phyloP scores from a whole-genome alignment of 2,113 vertebrate genomes.

The Oenanthe melanoleuca region DNA sequence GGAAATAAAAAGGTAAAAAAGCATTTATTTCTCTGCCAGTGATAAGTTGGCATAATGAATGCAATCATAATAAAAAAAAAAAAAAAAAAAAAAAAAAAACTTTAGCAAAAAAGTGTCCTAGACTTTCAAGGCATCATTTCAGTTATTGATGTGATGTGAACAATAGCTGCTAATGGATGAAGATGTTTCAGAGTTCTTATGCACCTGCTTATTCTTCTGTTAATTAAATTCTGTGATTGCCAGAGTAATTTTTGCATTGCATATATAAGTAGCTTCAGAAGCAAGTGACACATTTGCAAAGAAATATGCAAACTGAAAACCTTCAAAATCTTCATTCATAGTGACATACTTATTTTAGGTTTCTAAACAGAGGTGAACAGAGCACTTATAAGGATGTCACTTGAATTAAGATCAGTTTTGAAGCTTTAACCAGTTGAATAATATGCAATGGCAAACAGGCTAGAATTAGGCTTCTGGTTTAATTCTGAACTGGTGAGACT shows the following conservation, averaged over 20 bases:
- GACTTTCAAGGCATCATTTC: slow-evolving; percentile 48
- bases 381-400: background rate
- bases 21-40: slow-evolving; percentile 41
- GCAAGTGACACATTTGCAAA: background rate
- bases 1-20: slow-evolving; percentile 25
- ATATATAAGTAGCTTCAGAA: slow-evolving; percentile 9
- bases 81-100: background rate
- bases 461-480: background rate
- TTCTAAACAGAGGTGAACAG: background rate
- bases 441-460: background rate
- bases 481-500: background rate
- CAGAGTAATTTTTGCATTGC: slow-evolving; percentile 15
- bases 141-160: slow-evolving; percentile 52
- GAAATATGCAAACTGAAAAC: background rate
- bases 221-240: slow-evolving; percentile 53
- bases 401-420: background rate
- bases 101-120: slow-evolving; percentile 44
- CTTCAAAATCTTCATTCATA: background rate
- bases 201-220: slow-evolving; percentile 49
- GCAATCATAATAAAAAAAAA: background rate
- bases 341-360: background rate
- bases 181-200: slow-evolving; percentile 17
- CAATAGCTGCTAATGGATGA: slow-evolving; percentile 51
- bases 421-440: background rate
- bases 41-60: slow-evolving; percentile 53